Base-by-base conservation (phyloP, 2,797 vertebrate genomes). In the Malurus splendens region DNA sequence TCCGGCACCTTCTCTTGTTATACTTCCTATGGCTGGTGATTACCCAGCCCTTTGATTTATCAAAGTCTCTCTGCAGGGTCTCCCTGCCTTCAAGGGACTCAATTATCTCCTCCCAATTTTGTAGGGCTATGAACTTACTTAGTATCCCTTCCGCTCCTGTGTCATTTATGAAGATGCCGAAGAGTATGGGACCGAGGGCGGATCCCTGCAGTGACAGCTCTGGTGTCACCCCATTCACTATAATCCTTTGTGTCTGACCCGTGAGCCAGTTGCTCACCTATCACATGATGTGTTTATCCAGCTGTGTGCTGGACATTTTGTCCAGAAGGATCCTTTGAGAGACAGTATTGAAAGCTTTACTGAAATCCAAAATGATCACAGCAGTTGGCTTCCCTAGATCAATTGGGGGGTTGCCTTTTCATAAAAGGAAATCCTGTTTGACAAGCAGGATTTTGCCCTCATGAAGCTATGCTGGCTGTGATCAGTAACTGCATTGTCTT, bases 211-310 rank as follows among this genome's bases (percentile, higher is more conserved):
- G 44, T 39, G 51, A 18, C 28, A 15, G 9, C 11, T 71, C 5
- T 57, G 44, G 51, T 57, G 32, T 45, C 17, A 15, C 17, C 9
- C 5, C n/a, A 32, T 3, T 23, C 27, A 16, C 22, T 48, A 10
- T 14, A 38, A 50, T 13, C 2, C 16, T 8, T 62, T 64, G n/a
- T 50, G 27, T 10, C 9, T 0, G 0, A 17, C 16, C n/a, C 2
- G 0, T 44, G n/a, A 70, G 42, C 42, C 25, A 28, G 4, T 3
- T 48, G 30, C 27, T 76, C 56, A 77, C 7, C 18, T 6, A 38
- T 4, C 3, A 1, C 2, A 28, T 3, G 22, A 1, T 48, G 9
- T 62, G 15, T 55, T 42, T 62, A 42, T 85, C 56, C 27, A 38
- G 10, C n/a, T 70, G 4, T n/a, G 10, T 17, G 50, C 18, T 36